Percentiles rank a stretch among this genome's conserved stretches.
Conservation (phyloP, 2,797 vertebrate genomes). For the Pogoniulus pusillus region DNA sequence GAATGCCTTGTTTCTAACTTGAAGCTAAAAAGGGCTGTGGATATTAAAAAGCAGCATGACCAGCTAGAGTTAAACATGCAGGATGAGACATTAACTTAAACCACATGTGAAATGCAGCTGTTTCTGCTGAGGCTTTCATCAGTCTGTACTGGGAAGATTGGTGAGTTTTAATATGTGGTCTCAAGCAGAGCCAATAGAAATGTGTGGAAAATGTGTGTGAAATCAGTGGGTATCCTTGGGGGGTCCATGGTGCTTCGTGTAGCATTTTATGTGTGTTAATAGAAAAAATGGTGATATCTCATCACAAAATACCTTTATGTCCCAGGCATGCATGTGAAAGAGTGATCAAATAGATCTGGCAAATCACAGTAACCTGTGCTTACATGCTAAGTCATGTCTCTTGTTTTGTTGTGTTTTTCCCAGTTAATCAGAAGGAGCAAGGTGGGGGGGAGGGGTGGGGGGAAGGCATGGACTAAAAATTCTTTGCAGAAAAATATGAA, state of each 20-base stretch:
- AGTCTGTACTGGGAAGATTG: slow-evolving; percentile 80
- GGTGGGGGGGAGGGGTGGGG: no score
- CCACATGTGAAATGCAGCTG: slow-evolving; percentile 81
- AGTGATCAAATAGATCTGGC: neutral
- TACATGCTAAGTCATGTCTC: neutral
- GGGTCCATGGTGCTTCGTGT: slow-evolving; percentile 20
- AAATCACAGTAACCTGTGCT: neutral
- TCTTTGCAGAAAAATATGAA: neutral
- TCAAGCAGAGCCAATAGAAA: slow-evolving; percentile 78
- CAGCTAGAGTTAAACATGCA: slow-evolving; percentile 74
- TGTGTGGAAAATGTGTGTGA: slow-evolving; percentile 79
- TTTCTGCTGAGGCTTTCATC: slow-evolving; percentile 82
- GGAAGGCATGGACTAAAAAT: neutral
- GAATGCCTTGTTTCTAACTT: slow-evolving; percentile 58
- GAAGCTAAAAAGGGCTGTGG: slow-evolving; percentile 73
- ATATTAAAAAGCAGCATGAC: slow-evolving; percentile 68
- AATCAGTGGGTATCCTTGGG: slow-evolving; percentile 69
- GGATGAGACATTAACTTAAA: slow-evolving; percentile 79
- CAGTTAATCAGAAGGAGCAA: neutral
- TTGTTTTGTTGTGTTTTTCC: neutral
- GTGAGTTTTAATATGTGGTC: slow-evolving; percentile 83
- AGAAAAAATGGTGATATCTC: slow-evolving; percentile 53
- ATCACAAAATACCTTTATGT: slow-evolving; percentile 18
- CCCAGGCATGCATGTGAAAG: neutral
- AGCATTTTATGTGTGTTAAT: slow-evolving; percentile 58